Evolutionary conservation across 2,113 vertebrate genomes (phyloP).

Genomic region (Phrynosoma platyrhinos): DNA sequence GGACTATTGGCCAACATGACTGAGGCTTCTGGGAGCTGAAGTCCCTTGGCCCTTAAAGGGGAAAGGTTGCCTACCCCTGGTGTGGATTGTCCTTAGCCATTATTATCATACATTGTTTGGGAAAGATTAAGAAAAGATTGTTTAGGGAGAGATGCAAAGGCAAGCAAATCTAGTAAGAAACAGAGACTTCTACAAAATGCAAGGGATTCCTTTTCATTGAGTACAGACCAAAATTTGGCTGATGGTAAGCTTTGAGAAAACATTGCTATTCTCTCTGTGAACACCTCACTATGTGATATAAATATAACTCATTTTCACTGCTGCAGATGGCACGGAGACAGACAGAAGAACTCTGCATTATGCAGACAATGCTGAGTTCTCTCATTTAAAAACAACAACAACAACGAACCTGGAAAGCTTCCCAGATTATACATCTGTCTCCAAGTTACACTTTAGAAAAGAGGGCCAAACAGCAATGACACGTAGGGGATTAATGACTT

Average conservation of each 20-base stretch:
- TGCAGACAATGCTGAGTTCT: constrained; percentile 30
- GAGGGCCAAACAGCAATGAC: constrained; percentile 41
- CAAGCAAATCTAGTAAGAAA: not conserved
- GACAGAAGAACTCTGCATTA: constrained; percentile 48
- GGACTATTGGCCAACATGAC: no score
- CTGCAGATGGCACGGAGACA: constrained; percentile 31
- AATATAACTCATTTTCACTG: constrained; percentile 45
- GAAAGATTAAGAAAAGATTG: not conserved
- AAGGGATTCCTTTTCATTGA: not conserved
- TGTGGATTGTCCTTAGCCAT: not conserved
- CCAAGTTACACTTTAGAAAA: constrained; percentile 44
- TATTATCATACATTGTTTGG: not conserved
- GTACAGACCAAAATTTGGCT: not conserved
- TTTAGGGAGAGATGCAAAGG: not conserved
- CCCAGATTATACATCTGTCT: constrained; percentile 51
- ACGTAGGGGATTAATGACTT: constrained; percentile 30
- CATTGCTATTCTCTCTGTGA: constrained; percentile 15
- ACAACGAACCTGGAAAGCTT: constrained; percentile 53
- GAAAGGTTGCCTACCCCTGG: no score
- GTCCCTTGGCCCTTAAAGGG: no score
- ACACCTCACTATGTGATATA: constrained; percentile 22
- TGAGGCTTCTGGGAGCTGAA: no score
- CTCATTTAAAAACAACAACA: constrained; percentile 47
- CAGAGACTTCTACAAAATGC: not conserved
- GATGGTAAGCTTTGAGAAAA: constrained; percentile 28